Base-by-base conservation (phyloP, 1,140 invertebrate genomes). In the Leptinotarsa texana region DNA sequence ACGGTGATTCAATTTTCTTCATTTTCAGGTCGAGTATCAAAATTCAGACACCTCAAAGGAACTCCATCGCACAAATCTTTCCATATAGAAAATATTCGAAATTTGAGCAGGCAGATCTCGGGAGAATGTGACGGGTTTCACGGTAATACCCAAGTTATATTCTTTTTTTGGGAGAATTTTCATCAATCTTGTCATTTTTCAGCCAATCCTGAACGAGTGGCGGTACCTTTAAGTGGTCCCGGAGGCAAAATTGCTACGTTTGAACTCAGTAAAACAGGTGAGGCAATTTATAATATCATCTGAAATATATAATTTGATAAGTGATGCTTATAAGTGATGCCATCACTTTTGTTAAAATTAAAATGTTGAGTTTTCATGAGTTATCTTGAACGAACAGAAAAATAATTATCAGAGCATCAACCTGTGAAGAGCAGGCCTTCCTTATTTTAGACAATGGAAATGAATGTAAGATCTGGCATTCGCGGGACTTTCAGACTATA, bases 91-190 rank as follows among this genome's bases (percentile, higher is more conserved):
- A 98, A 98, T 84, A 90, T 98, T 68, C 90, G 94, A 66, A 96
- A 96, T 82, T 88, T 98, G 8, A 96, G 94, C 85, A 90, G 94
- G 63, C 96, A 96, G 82, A 93, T 98, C 80, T 94, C 96, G 4
- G 95, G 95, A 33, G 96, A 98, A 85, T 96, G 95, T 85, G 95
- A 98, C 86, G 93, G 95, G 63, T 96, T 98, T 84, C 93, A 95
- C 84, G 93, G 93, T 94, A 87, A 89, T 76, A 21, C 22, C 3
- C 24, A 49, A 27, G 18, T 48, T 67, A 71, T 42, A 22, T 2
- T 22, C 21, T 47, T 68, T 3, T 68, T 24, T 47, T 42, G 24
- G 0, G 17, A 24, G 0, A 15, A 11, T 62, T 21, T n/a, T 62
- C 21, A 21, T 62, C 61, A 73, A 73, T 33, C 5, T 71, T 22